phyloP scores from a whole-genome alignment of 2,113 vertebrate genomes.

The Plecturocebus donacophilus region DNA sequence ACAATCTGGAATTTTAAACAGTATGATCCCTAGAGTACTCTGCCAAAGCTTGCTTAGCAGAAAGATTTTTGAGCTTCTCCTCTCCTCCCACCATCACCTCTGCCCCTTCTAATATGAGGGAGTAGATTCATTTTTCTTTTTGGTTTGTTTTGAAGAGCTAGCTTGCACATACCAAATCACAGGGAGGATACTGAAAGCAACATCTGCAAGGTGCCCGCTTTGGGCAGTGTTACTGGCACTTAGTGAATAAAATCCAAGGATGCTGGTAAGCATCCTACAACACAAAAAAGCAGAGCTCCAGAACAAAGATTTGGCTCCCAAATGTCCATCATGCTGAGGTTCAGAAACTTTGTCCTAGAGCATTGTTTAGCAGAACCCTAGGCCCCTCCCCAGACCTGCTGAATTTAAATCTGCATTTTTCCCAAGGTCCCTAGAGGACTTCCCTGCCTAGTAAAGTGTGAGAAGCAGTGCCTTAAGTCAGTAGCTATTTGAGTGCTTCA shows the following conservation, averaged over 20 bases:
- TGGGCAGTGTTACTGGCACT: background rate
- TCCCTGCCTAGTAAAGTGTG: background rate
- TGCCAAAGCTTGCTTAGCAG: constrained; percentile 62
- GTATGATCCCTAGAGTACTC: background rate
- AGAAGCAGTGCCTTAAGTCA: background rate
- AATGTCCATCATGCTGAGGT: background rate
- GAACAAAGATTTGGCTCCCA: background rate
- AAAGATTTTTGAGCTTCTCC: constrained; percentile 13
- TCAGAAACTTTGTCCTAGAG: background rate
- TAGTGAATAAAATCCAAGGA: background rate
- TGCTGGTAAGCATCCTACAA: background rate
- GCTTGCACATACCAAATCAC: background rate
- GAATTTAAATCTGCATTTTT: background rate
- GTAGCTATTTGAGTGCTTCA: background rate
- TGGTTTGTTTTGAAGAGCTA: constrained; percentile 34
- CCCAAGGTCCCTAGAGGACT: background rate
- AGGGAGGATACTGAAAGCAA: background rate
- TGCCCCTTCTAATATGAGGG: background rate
- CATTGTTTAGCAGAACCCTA: background rate
- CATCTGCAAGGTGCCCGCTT: background rate
- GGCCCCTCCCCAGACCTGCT: background rate
- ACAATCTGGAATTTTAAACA: constrained; percentile 56
- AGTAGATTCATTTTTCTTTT: background rate
- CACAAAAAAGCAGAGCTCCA: background rate
- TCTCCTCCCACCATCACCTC: background rate